Percentiles rank a stretch among this genome's conserved stretches.
These are phyloP conservation scores for Microcebus ravelobensis DNA, from an alignment of 2,113 vertebrate genomes.

Conservation along the genomic window DNA sequence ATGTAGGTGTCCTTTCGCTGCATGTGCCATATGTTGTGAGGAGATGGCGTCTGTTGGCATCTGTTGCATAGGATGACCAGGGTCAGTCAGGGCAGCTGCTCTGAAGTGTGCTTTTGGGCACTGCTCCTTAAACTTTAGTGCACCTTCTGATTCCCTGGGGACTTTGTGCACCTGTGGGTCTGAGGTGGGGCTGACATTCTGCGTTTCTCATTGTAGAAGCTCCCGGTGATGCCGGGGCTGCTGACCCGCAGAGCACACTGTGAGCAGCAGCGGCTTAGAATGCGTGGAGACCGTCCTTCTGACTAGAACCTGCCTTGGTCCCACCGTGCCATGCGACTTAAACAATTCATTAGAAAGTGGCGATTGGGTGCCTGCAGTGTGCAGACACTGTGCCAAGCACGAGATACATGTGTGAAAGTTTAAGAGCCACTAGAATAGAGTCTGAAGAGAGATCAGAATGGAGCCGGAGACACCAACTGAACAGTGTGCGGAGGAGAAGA, in stretches of 20 bases:
- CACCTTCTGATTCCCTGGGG: neutral
- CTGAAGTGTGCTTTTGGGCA: neutral
- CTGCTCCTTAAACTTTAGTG: neutral
- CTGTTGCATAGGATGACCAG: neutral
- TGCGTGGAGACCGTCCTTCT: neutral
- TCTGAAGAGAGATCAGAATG: neutral
- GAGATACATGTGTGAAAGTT: neutral
- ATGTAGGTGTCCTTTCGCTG: neutral
- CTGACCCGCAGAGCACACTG: neutral
- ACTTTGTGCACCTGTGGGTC: neutral
- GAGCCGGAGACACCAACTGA: neutral
- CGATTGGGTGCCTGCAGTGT: neutral
- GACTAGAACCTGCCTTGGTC: neutral
- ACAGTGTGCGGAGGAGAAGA: neutral
- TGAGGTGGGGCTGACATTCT: neutral
- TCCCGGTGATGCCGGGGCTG: neutral
- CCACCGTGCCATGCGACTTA: neutral
- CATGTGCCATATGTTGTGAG: neutral
- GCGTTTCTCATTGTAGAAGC: rapidly evolving
- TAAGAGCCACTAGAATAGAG: neutral
- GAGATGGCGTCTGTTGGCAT: too few species aligned
- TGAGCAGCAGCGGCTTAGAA: neutral
- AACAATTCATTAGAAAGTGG: neutral
- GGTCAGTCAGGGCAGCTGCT: neutral
- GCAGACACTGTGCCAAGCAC: neutral